These are phyloP conservation scores for Hydrotaea diabolus DNA, from an alignment of 2,888 invertebrate genomes.

Conservation along the genomic window DNA sequence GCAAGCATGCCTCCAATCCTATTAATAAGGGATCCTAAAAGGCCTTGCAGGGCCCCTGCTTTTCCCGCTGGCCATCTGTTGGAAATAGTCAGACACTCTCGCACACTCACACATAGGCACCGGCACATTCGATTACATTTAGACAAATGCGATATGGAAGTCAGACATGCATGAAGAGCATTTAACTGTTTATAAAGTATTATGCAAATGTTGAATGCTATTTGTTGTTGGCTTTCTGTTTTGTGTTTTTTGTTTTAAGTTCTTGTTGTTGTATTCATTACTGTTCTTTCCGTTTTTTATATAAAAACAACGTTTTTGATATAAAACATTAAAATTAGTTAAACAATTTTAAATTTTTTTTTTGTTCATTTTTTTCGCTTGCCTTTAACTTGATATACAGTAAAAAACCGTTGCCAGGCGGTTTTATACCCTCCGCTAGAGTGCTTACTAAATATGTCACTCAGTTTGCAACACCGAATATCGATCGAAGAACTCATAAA, in stretches of 20 bases:
- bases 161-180: constrained; percentile 66
- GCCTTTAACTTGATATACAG: constrained; percentile 3
- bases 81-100: too few relatives aligned
- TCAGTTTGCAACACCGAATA: too few relatives aligned
- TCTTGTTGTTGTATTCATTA: not conserved
- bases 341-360: constrained; percentile 21
- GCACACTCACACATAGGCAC: too few relatives aligned
- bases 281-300: not conserved
- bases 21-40: too few relatives aligned
- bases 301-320: constrained; percentile 13
- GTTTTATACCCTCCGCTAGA: too few relatives aligned
- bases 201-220: constrained; percentile 62
- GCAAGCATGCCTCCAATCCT: too few relatives aligned
- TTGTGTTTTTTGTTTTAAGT: constrained; percentile 8
- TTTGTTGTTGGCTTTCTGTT: not conserved
- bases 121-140: not conserved
- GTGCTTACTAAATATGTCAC: too few relatives aligned
- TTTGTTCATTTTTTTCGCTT: not conserved
- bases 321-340: constrained; percentile 33
- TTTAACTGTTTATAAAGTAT: constrained; percentile 66
- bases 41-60: too few relatives aligned
- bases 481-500: too few relatives aligned
- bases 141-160: constrained; percentile 31
- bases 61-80: too few relatives aligned
- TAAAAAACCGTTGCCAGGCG: not conserved